phyloP scores from a whole-genome alignment of 2,113 vertebrate genomes.

The Isichthys henryi region DNA sequence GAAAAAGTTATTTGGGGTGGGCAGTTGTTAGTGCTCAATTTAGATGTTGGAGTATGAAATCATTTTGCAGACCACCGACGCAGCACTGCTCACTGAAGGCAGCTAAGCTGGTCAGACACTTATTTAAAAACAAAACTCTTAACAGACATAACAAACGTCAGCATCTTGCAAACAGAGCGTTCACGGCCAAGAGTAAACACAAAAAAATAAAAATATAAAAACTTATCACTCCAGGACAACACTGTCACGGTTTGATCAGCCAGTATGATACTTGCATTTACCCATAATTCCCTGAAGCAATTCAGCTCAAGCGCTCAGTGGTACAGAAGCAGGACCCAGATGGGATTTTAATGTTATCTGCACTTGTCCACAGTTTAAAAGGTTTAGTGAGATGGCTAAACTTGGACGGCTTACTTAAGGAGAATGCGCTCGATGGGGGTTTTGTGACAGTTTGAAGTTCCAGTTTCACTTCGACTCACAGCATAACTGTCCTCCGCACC shows the following conservation, averaged over 20 bases:
- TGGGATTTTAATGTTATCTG: not conserved
- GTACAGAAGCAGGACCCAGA: not conserved
- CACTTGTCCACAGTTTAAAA: not conserved
- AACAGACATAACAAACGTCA: not conserved
- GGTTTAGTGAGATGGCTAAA: not conserved
- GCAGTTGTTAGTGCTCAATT: not conserved
- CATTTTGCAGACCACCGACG: not conserved
- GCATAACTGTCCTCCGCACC: not conserved
- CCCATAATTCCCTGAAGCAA: not conserved
- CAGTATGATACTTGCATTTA: not conserved
- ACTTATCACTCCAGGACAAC: not conserved
- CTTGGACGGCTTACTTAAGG: not conserved
- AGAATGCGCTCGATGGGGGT: not conserved
- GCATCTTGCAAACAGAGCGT: not conserved
- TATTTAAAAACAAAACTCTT: not conserved
- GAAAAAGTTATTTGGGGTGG: not conserved
- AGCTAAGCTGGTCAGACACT: not conserved
- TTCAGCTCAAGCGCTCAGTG: not conserved
- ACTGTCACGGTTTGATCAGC: not conserved
- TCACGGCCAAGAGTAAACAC: not conserved
- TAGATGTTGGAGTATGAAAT: not conserved
- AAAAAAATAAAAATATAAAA: not conserved
- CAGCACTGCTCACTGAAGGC: not conserved
- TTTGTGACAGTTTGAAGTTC: not conserved
- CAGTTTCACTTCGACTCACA: not conserved